Evolutionary conservation across 2,888 invertebrate genomes (phyloP).

Genomic region (Julus scanicus): DNA sequence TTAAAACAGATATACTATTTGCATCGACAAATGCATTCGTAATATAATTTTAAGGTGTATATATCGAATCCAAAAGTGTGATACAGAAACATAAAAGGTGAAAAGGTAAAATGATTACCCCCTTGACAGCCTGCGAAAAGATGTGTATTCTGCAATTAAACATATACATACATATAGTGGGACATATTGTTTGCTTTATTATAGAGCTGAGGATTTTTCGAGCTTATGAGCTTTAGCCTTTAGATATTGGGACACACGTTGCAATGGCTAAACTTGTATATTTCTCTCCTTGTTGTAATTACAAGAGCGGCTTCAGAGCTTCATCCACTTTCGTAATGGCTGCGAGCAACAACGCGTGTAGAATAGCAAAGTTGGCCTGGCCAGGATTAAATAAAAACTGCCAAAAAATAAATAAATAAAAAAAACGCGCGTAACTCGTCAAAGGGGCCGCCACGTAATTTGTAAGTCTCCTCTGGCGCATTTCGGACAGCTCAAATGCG

Average conservation of each 20-base stretch:
- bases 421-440: not conserved
- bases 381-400: not conserved
- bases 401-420: not conserved
- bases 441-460: not conserved
- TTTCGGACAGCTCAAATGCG: not conserved
- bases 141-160: not conserved
- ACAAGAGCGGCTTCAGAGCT: not conserved
- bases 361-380: not conserved
- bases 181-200: not conserved
- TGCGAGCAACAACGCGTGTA: not conserved
- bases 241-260: not conserved
- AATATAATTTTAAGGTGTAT: too few relatives aligned
- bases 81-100: not conserved
- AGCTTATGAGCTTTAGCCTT: not conserved
- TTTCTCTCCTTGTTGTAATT: not conserved
- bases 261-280: not conserved
- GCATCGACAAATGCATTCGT: too few relatives aligned
- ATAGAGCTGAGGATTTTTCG: not conserved
- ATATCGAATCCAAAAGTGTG: not conserved
- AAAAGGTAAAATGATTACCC: not conserved
- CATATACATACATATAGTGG: not conserved
- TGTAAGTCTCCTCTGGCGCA: not conserved
- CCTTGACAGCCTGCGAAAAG: not conserved
- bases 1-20: too few relatives aligned
- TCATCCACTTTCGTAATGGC: not conserved